These are phyloP conservation scores for Planiliza haematocheilus DNA, from an alignment of 2,113 vertebrate genomes.

Conservation along the genomic window DNA sequence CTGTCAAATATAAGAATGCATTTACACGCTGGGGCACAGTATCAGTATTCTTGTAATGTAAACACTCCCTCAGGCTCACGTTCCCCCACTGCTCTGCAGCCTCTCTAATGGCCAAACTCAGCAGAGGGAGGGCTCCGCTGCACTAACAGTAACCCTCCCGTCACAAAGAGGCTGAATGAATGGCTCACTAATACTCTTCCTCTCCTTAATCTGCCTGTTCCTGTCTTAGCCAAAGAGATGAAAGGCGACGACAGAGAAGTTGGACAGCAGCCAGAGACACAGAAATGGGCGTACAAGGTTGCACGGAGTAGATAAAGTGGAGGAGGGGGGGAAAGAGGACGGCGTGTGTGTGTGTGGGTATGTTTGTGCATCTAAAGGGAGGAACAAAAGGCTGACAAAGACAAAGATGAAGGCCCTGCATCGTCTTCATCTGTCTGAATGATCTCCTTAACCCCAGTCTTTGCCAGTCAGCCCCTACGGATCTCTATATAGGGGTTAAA, in stretches of 20 bases:
- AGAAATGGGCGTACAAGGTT: conserved; percentile 45
- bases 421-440: conserved; percentile 68
- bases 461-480: conserved; percentile 46
- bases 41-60: conserved; percentile 63
- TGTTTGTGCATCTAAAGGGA: conserved; percentile 23
- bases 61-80: conserved; percentile 55
- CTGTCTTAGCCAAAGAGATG: conserved; percentile 65
- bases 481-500: conserved; percentile 69
- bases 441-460: conserved; percentile 67
- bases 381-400: conserved; percentile 24
- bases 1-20: neutral
- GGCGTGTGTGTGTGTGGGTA: neutral
- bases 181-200: conserved; percentile 63
- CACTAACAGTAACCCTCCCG: conserved; percentile 41
- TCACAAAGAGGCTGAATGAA: conserved; percentile 61
- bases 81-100: conserved; percentile 43
- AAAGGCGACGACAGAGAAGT: conserved; percentile 56
- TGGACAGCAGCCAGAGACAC: conserved; percentile 55
- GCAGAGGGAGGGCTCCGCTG: conserved; percentile 56
- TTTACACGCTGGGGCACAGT: neutral
- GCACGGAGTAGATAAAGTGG: conserved; percentile 48
- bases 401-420: conserved; percentile 44
- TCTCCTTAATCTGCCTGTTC: conserved; percentile 67
- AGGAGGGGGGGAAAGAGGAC: conserved; percentile 3
- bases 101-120: conserved; percentile 64